Evolutionary conservation across 2,888 invertebrate genomes (phyloP), one percentile per base, ranked within the genome.

Genomic region (Parnassius orleans): DNA sequence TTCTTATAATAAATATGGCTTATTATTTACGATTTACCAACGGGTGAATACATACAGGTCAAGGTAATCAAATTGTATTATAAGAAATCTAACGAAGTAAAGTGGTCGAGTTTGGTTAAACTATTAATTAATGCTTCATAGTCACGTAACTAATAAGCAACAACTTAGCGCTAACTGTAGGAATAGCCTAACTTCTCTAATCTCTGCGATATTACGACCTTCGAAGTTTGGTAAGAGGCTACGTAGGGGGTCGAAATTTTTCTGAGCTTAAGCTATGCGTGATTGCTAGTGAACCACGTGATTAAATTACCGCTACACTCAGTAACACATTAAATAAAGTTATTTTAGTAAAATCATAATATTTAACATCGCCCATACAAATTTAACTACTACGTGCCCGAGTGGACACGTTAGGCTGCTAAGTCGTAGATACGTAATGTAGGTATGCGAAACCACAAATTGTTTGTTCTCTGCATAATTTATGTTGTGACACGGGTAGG

Each of bases 141-240:
- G 71, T 68, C 77, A 72, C 72, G 70, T 71, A 69, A 69, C 72
- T 77, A 75, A 73, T 74, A 72, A 73, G 72, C 72, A 74, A 75
- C 72, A 76, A 80, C 71, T 71, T 69, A 68, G 68, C 68, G 61
- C 67, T 61, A 80, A 81, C 79, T 82, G 76, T 70, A 74, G 70
- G 78, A 80, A 84, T 78, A 72, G 79, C 69, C 72, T 70, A 86
- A 87, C 81, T 87, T 83, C 70, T 74, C 77, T 83, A 82, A 87
- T 87, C 85, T 80, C 77, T 66, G 71, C 70, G 76, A 81, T 72
- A 80, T 81, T 77, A 77, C 71, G 72, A 74, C 71, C 74, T 76
- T 68, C 75, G 69, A 79, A 83, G 74, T 82, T 83, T 62, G 53
- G 10, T 60, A 41, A 62, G 60, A 63, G 60, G 53, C 48, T 59